These are phyloP conservation scores for Orchesella flavescens DNA, from an alignment of 2,888 invertebrate species.

Conservation along the genomic window DNA sequence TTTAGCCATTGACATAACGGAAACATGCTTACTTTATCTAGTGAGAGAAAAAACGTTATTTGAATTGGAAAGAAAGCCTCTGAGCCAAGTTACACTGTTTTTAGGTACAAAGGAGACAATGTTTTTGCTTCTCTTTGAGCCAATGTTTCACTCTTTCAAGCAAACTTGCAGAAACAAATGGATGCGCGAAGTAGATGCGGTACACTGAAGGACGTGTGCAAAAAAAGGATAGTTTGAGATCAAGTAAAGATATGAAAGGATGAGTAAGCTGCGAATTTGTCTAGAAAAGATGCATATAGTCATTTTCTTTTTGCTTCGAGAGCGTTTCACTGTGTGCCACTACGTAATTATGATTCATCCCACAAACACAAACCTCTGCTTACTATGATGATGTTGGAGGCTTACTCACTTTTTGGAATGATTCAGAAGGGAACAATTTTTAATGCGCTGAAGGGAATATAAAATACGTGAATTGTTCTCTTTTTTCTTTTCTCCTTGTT, in stretches of 20 bases:
- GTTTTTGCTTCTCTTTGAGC: too few species aligned
- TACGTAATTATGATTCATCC: constrained; percentile 43
- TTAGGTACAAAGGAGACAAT: too few species aligned
- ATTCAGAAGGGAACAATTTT: constrained; percentile 68
- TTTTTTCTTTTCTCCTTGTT: constrained; percentile 19
- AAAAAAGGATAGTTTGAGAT: neutral
- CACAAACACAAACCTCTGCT: constrained; percentile 46
- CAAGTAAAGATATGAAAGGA: neutral
- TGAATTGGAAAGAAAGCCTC: too few species aligned
- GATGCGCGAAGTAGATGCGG: neutral
- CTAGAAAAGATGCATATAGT: neutral
- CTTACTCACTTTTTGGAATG: constrained; percentile 55
- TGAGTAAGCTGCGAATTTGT: neutral
- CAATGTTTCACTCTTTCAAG: neutral
- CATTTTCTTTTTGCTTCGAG: too few species aligned
- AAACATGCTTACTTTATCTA: too few species aligned
- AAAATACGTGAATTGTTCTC: constrained; percentile 58
- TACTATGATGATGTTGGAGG: neutral
- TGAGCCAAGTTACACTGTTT: too few species aligned
- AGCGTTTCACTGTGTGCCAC: neutral
- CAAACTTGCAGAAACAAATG: neutral
- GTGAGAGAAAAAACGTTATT: too few species aligned
- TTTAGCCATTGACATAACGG: too few species aligned
- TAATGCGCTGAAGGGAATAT: constrained; percentile 63
- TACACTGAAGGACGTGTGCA: neutral